Evolutionary conservation across 2,888 invertebrate genomes (phyloP).

Genomic region (Sinodicranocentrus sp.): DNA sequence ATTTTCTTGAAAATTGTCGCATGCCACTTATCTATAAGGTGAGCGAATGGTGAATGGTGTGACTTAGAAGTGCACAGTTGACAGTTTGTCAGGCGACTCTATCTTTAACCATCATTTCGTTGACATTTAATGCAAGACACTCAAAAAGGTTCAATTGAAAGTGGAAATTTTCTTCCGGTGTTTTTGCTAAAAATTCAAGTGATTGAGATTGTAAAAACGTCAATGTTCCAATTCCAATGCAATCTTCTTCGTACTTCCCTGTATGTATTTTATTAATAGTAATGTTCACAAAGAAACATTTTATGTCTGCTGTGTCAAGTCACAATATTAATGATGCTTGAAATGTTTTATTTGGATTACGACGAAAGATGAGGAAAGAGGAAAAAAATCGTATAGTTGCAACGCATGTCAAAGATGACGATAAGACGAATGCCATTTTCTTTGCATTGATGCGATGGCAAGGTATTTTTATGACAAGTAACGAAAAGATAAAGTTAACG

Average conservation of each 20-base stretch:
- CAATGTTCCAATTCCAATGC: background rate
- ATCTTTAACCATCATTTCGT: no score
- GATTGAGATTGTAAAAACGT: background rate
- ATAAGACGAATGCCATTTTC: slow-evolving; percentile 15
- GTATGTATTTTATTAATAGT: background rate
- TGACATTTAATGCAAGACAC: no score
- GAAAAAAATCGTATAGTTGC: background rate
- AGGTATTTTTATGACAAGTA: no score
- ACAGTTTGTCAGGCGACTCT: no score
- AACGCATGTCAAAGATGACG: background rate
- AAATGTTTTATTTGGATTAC: slow-evolving; percentile 1
- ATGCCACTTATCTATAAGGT: slow-evolving; percentile 2
- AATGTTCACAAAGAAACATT: background rate
- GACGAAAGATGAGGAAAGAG: no score
- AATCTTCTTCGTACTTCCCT: background rate
- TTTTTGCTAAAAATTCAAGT: background rate
- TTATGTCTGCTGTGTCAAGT: background rate
- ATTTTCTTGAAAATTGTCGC: background rate
- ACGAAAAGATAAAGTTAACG: no score
- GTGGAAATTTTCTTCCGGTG: background rate
- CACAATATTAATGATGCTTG: slow-evolving; percentile 27
- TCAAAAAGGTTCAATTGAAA: no score
- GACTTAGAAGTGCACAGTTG: no score
- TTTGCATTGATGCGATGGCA: no score
- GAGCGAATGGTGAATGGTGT: background rate